Percentiles rank a stretch among this genome's conserved stretches.
Evolutionary conservation across 2,888 invertebrate species (phyloP).

Genomic region (Clunio marinus): DNA sequence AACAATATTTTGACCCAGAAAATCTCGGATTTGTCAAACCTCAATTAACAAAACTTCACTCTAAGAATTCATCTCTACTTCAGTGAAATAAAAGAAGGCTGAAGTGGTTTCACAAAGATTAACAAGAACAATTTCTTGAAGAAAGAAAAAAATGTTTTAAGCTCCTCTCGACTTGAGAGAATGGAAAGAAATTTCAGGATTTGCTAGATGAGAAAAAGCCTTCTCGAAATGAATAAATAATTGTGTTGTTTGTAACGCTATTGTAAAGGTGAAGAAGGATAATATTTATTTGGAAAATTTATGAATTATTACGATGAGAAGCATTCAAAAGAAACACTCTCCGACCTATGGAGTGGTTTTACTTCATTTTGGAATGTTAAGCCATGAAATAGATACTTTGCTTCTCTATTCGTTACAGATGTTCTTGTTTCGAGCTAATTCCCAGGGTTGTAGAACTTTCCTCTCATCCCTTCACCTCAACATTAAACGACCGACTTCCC

Average conservation of each 20-base stretch:
- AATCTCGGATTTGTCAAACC: slow-evolving; percentile 23
- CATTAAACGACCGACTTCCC: too few species aligned
- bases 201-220: not conserved
- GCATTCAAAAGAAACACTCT: not conserved
- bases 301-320: slow-evolving; percentile 15
- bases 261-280: slow-evolving; percentile 27
- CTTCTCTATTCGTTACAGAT: slow-evolving; percentile 21
- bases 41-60: not conserved
- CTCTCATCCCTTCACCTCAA: not conserved
- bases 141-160: slow-evolving; percentile 19
- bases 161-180: not conserved
- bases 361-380: not conserved
- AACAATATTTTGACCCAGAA: slow-evolving; percentile 28
- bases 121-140: slow-evolving; percentile 26
- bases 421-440: slow-evolving; percentile 10
- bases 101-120: slow-evolving; percentile 33
- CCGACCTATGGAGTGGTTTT: not conserved
- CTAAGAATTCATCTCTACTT: not conserved
- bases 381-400: slow-evolving; percentile 31
- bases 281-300: slow-evolving; percentile 3
- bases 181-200: slow-evolving; percentile 23
- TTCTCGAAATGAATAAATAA: not conserved
- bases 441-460: slow-evolving; percentile 12
- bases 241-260: not conserved
- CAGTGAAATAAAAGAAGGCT: not conserved